Base-by-base conservation (phyloP, 2,113 vertebrate genomes). In the Tyrannus savana region DNA sequence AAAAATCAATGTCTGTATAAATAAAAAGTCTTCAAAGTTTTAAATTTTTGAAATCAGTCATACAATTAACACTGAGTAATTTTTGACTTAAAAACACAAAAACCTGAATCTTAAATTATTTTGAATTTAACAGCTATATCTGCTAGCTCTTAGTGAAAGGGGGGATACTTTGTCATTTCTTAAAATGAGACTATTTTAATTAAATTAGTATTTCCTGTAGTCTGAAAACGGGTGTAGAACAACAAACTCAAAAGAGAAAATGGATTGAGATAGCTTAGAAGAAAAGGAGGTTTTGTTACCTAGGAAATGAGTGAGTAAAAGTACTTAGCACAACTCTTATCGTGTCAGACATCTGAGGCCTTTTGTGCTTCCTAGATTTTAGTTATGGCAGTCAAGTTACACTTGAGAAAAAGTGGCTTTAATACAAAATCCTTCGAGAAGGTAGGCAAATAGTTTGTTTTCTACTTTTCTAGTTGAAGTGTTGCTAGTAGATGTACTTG, bases 351-450 rank as follows among this genome's bases (percentile, higher is more conserved):
- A 74, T 83, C 67, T 63, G 55, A 83, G 56, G 30, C 35, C 82
- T 90, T 96, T 90, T 88, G n/a, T 89, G 42, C 86, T 94, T 59
- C 47, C 52, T 75, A 10, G 60, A 41, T 78, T 87, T 84, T 78
- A 55, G 64, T 50, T 73, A 52, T 31, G 35, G 52, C 17, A n/a
- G 30, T 87, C 68, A 80, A 89, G 42, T 56, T 80, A 84, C 35
- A 52, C 44, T 81, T 67, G 67, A 83, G 46, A 42, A 18, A 53
- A 78, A 67, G 14, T 44, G 7, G 4, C 59, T 92, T 93, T 56
- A 41, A 50, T 72, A 30, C 14, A 1, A 89, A 89, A 59, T 92
- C 33, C 23, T 90, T 86, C 39, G 50, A 31, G 66, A 90, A 85
- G 35, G 49, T 4, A 72, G 14, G 37, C 2, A 60, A 41, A 41